phyloP scores from a whole-genome alignment of 2,113 vertebrate species.

The Eupsittula cactorum region DNA sequence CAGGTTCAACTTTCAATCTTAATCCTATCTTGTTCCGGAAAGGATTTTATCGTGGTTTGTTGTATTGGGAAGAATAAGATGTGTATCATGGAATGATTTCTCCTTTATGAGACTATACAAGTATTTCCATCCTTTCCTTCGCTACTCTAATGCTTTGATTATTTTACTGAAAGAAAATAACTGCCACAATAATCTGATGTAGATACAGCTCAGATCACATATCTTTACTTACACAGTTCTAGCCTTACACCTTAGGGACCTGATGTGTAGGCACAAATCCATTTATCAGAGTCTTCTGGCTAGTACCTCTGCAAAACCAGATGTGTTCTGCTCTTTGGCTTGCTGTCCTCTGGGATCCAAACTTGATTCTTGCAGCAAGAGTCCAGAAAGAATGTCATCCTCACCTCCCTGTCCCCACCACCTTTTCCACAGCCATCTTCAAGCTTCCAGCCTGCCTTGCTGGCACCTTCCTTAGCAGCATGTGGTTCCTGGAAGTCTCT shows the following conservation, averaged over 20 bases:
- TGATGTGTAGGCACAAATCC: background rate
- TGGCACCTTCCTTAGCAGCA: background rate
- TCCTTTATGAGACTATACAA: background rate
- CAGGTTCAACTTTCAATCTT: background rate
- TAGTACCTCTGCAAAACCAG: background rate
- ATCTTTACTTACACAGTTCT: background rate
- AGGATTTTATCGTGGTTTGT: background rate
- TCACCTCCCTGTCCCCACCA: background rate
- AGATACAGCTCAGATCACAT: background rate
- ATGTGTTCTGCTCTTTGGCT: background rate
- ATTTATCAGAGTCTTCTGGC: background rate
- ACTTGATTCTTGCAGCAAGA: background rate
- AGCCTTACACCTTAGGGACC: background rate
- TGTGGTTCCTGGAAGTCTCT: constrained; percentile 2
- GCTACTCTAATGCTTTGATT: background rate
- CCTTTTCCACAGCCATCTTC: background rate
- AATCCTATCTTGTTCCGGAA: background rate
- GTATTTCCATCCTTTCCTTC: background rate
- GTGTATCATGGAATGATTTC: background rate
- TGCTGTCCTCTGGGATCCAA: background rate
- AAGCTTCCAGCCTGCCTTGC: background rate
- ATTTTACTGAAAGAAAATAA: background rate
- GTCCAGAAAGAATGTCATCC: background rate
- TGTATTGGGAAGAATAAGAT: background rate
- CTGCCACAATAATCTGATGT: background rate